Base-by-base conservation (phyloP, 2,888 invertebrate species). In the Maniola hyperantus region DNA sequence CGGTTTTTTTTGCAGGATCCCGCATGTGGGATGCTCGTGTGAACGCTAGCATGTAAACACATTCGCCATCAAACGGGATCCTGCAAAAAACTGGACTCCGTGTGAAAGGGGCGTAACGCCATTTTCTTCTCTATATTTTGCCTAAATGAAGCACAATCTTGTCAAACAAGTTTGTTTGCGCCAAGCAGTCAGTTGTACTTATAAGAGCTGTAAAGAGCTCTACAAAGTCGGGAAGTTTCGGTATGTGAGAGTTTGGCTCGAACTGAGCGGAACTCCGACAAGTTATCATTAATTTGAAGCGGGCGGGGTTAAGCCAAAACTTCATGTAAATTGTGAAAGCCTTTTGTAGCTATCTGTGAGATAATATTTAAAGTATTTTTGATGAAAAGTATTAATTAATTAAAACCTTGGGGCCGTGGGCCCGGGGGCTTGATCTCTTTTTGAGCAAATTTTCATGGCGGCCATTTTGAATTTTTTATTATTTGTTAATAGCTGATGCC, bases 231-330 rank as follows among this genome's bases (percentile, higher is more conserved):
- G n/a, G 10, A 39, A 64, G 58, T 64, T 64, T 36, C 50, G 18
- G 39, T 18, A 39, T 50, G 58, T 42, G 50, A 50, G 50, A 64
- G 50, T 64, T 51, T 39, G 34, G 48, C 20, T 26, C 15, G 36
- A 39, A 42, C 39, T 10, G 50, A 7, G 11, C 15, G 26, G 33
- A 64, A 50, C 50, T 58, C 13, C 11, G 57, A n/a, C 10, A 36
- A 64, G 50, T 64, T 64, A 64, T 64, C 64, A 58, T 64, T 64
- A 58, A 58, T 50, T 64, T 58, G 57, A 51, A 64, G 58, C 39
- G 48, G 64, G 58, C 39, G 48, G 64, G 39, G 46, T 48, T 54
- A 55, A 64, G 42, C 6, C 18, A 1, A 51, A 51, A 58, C 46
- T 63, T 26, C 36, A 15, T 15, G 11, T 15, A 39, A 64, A 26